Evolutionary conservation across 2,888 invertebrate genomes (phyloP).

Genomic region (Scotopteryx bipunctaria): DNA sequence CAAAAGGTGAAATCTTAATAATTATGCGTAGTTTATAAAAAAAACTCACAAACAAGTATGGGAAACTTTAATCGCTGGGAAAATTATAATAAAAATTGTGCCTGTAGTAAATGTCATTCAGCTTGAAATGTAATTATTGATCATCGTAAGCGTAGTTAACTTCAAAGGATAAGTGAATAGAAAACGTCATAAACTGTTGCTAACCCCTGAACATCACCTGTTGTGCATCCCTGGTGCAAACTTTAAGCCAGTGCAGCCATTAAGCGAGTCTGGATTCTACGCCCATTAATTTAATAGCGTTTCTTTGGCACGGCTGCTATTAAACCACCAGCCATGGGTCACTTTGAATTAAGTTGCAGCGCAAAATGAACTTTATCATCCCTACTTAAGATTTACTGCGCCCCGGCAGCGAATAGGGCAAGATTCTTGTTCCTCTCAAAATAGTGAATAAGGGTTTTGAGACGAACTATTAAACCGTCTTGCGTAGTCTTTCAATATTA

Average conservation of each 20-base stretch:
- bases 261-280: slow-evolving; percentile 47
- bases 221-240: slow-evolving; percentile 18
- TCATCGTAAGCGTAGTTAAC: too few species aligned
- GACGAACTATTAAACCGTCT: too few species aligned
- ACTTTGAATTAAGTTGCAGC: slow-evolving; percentile 9
- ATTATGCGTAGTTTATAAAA: too few species aligned
- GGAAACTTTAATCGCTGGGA: too few species aligned
- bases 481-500: too few species aligned
- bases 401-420: neutral
- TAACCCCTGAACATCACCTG: slow-evolving; percentile 15
- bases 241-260: slow-evolving; percentile 39
- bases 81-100: too few species aligned
- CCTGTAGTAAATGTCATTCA: too few species aligned
- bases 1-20: too few species aligned
- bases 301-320: slow-evolving; percentile 63
- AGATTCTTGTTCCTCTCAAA: neutral
- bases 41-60: too few species aligned
- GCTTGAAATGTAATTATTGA: too few species aligned
- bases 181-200: slow-evolving; percentile 1
- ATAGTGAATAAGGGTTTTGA: too few species aligned
- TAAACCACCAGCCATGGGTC: slow-evolving; percentile 46
- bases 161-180: too few species aligned
- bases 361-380: slow-evolving; percentile 4
- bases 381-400: slow-evolving; percentile 1
- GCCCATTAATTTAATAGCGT: slow-evolving; percentile 70